These are phyloP conservation scores for Coelopa frigida DNA, from an alignment of 1,140 invertebrate genomes.

Conservation along the genomic window DNA sequence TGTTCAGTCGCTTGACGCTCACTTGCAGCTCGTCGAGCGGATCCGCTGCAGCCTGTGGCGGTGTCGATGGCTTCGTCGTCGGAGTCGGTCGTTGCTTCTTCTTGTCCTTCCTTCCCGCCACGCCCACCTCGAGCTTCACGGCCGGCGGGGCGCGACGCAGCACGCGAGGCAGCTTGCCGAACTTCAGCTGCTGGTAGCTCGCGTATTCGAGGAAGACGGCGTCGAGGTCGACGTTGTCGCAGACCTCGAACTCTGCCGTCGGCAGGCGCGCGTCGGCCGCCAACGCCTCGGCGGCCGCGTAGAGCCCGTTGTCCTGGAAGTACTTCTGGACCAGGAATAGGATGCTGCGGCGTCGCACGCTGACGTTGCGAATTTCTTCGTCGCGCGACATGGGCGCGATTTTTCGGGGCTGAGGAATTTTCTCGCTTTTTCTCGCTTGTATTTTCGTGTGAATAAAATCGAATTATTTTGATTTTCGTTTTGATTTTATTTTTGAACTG, in stretches of 20 bases:
- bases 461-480: no score
- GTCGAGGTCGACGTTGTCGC: constrained; percentile 86
- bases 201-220: constrained; percentile 83
- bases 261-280: constrained; percentile 65
- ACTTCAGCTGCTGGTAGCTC: constrained; percentile 76
- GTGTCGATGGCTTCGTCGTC: constrained; percentile 1
- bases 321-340: constrained; percentile 72
- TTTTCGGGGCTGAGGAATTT: not conserved
- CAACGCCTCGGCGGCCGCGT: constrained; percentile 55
- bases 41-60: not conserved
- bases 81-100: constrained; percentile 13
- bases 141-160: constrained; percentile 50
- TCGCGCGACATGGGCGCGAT: constrained; percentile 3
- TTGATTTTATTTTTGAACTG: no score
- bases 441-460: not conserved
- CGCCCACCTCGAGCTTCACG: constrained; percentile 27
- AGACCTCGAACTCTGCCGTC: constrained; percentile 63
- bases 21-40: no score
- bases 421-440: not conserved
- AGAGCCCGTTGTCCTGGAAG: constrained; percentile 64
- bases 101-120: constrained; percentile 6
- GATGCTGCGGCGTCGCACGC: constrained; percentile 59
- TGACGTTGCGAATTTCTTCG: constrained; percentile 34
- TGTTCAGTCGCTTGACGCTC: no score
- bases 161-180: constrained; percentile 77